Evolutionary conservation across 2,797 vertebrate species (phyloP).

Genomic region (Mormyrus hasselquistii): DNA sequence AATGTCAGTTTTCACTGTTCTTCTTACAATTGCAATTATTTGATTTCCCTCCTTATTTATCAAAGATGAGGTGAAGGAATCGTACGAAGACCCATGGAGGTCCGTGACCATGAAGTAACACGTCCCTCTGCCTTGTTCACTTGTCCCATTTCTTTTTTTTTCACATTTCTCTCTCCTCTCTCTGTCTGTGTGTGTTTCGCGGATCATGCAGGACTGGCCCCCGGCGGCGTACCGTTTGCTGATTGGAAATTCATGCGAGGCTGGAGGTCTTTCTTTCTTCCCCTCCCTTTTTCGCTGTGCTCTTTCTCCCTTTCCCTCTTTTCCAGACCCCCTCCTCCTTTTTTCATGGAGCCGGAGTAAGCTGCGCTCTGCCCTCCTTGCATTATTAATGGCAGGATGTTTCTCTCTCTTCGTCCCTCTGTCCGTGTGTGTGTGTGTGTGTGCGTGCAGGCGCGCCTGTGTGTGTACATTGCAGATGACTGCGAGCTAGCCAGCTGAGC

Average conservation of each 20-base stretch:
- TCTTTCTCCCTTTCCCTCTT: not conserved
- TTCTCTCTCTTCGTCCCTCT: slow-evolving; percentile 34
- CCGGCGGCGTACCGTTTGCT: slow-evolving; percentile 3
- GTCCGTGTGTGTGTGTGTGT: slow-evolving; percentile 33
- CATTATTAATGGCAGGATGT: slow-evolving; percentile 59
- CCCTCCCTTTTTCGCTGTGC: not conserved
- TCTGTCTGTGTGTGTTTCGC: not conserved
- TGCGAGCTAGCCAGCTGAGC: slow-evolving; percentile 64
- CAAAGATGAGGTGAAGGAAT: not conserved
- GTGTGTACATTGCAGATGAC: slow-evolving; percentile 76
- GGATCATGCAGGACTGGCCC: slow-evolving; percentile 11
- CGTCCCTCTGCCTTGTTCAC: not conserved
- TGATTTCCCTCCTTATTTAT: not conserved
- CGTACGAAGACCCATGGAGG: not conserved
- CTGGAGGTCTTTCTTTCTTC: not conserved
- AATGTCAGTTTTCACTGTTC: not conserved
- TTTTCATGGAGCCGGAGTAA: slow-evolving; percentile 14
- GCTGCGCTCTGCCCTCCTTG: slow-evolving; percentile 46
- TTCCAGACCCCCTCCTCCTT: not conserved
- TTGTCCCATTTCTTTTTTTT: not conserved
- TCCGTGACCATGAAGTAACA: not conserved
- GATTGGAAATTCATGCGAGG: slow-evolving; percentile 7
- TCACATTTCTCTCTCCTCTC: not conserved
- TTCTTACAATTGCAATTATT: not conserved
- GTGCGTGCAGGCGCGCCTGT: slow-evolving; percentile 26